These are phyloP conservation scores for Morone chrysops DNA, from an alignment of 2,113 vertebrate genomes.

Conservation along the genomic window DNA sequence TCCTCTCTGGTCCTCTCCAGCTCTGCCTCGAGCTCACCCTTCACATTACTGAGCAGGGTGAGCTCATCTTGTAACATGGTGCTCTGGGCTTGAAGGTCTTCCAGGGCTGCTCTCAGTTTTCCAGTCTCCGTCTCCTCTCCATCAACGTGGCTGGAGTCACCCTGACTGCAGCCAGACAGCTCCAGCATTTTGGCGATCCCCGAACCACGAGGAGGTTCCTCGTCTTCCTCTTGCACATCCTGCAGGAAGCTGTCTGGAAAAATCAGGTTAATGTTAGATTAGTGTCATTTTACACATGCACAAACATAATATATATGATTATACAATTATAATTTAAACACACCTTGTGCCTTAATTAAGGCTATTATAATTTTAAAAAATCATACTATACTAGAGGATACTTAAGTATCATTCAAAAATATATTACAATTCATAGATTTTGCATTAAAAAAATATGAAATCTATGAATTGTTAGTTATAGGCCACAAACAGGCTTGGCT, in stretches of 20 bases:
- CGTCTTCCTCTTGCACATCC: constrained; percentile 83
- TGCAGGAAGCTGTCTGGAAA: constrained; percentile 82
- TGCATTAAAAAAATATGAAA: too few relatives aligned
- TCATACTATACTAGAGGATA: too few relatives aligned
- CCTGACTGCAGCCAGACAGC: constrained; percentile 68
- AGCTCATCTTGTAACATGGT: constrained; percentile 94
- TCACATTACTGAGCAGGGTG: constrained; percentile 92
- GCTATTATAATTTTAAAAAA: too few relatives aligned
- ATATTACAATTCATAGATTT: too few relatives aligned
- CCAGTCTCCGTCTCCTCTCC: constrained; percentile 77
- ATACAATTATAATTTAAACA: not conserved
- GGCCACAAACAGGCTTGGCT: too few relatives aligned
- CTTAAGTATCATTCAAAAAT: too few relatives aligned
- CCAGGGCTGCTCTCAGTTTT: constrained; percentile 82
- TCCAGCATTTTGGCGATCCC: constrained; percentile 80
- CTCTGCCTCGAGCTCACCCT: constrained; percentile 90
- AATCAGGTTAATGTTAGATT: not conserved
- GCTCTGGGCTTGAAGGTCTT: constrained; percentile 90
- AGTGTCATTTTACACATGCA: not conserved
- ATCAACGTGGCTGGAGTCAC: constrained; percentile 25
- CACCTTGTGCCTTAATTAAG: too few relatives aligned
- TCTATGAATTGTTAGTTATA: too few relatives aligned
- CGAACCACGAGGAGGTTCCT: constrained; percentile 71
- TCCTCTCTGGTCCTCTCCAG: constrained; percentile 89
- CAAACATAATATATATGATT: not conserved